These are phyloP conservation scores for Drosophila eugracilis DNA, from an alignment of 1,140 invertebrate genomes.

Conservation along the genomic window DNA sequence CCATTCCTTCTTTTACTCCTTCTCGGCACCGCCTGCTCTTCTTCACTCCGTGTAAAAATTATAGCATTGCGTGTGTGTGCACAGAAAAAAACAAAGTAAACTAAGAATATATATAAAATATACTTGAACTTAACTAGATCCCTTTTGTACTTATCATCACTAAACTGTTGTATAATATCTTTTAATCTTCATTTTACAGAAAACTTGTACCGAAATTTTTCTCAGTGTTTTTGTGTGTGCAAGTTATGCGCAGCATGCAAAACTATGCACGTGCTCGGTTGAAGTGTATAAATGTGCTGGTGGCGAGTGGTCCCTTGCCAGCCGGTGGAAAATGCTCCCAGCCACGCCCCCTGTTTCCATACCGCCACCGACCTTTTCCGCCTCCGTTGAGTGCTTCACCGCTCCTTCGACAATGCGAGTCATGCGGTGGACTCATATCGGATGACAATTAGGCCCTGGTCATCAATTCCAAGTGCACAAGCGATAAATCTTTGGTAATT, in stretches of 20 bases:
- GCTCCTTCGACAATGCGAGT: slow-evolving; percentile 74
- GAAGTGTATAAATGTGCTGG: slow-evolving; percentile 79
- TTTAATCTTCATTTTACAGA: too few species aligned
- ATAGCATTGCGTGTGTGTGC: slow-evolving; percentile 45
- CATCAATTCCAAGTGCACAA: slow-evolving; percentile 82
- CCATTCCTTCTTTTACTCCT: slow-evolving; percentile 16
- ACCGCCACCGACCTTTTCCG: slow-evolving; percentile 10
- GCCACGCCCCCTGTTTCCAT: slow-evolving; percentile 29
- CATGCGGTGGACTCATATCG: slow-evolving; percentile 82
- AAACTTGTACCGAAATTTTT: too few species aligned
- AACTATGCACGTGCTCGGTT: slow-evolving; percentile 77
- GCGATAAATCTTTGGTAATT: slow-evolving; percentile 82
- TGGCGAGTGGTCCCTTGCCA: slow-evolving; percentile 55
- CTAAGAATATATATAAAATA: too few species aligned
- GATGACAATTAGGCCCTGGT: slow-evolving; percentile 83
- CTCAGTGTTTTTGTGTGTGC: slow-evolving; percentile 35
- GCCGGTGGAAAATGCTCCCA: slow-evolving; percentile 16
- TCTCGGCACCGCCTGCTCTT: background rate
- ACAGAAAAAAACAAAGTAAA: background rate
- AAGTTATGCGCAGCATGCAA: slow-evolving; percentile 82
- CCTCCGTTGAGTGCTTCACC: slow-evolving; percentile 42
- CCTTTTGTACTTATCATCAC: too few species aligned
- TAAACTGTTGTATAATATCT: too few species aligned
- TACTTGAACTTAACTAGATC: too few species aligned
- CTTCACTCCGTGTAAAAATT: slow-evolving; percentile 65